These are phyloP conservation scores for Murina feae DNA, from an alignment of 2,113 vertebrate genomes.

Conservation along the genomic window DNA sequence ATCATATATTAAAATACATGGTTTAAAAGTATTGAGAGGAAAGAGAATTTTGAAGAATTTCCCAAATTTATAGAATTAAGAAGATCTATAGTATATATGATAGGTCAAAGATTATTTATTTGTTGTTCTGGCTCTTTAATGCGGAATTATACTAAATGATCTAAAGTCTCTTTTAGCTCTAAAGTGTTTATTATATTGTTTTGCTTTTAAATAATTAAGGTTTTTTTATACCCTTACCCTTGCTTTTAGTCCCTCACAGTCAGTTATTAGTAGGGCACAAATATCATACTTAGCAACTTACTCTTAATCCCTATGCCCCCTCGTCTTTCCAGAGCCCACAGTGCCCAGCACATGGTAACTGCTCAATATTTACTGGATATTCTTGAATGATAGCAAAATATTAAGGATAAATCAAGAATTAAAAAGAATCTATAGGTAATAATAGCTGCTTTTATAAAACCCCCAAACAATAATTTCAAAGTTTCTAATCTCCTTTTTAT, in stretches of 20 bases:
- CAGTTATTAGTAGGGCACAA: background rate
- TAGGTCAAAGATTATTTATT: constrained; percentile 17
- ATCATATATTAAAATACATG: background rate
- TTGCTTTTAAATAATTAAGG: constrained; percentile 45
- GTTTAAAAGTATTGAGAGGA: constrained; percentile 8
- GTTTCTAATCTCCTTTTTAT: background rate
- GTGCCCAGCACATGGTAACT: background rate
- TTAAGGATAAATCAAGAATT: background rate
- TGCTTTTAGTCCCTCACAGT: constrained; percentile 28
- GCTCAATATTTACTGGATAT: background rate
- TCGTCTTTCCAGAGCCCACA: background rate
- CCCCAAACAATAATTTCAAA: constrained; percentile 30
- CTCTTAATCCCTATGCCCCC: background rate
- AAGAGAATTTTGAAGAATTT: constrained; percentile 7
- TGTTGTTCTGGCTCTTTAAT: constrained; percentile 44
- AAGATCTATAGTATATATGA: background rate
- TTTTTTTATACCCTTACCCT: constrained; percentile 12
- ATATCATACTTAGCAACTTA: background rate
- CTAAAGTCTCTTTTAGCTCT: background rate
- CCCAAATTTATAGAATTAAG: constrained; percentile 25
- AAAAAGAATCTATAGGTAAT: background rate
- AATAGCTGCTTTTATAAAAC: constrained; percentile 16
- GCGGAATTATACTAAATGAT: constrained; percentile 1
- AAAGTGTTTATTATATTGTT: constrained; percentile 24
- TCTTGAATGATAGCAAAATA: constrained; percentile 9